phyloP scores from a whole-genome alignment of 1,140 invertebrate genomes.

The Cotesia glomerata region DNA sequence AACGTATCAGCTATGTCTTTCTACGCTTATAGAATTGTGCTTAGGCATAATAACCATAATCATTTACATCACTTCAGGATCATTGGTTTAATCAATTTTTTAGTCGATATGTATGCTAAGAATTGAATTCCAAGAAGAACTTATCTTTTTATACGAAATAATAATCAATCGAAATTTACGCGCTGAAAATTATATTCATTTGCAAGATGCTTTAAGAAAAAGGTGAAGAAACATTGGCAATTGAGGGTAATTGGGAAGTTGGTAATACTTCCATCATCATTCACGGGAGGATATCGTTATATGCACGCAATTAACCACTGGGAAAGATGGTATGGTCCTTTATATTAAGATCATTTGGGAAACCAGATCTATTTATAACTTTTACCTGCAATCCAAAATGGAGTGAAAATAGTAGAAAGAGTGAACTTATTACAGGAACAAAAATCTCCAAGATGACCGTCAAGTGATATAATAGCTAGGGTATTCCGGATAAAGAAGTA shows the following conservation, averaged over 20 bases:
- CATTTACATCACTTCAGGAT: neutral
- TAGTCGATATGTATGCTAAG: no score
- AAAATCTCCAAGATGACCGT: slow-evolving; percentile 46
- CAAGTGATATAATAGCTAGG: slow-evolving; percentile 57
- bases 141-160: slow-evolving; percentile 45
- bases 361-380: slow-evolving; percentile 50
- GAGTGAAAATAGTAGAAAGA: slow-evolving; percentile 55
- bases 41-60: neutral
- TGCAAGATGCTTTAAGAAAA: neutral
- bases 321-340: slow-evolving; percentile 58
- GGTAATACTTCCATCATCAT: slow-evolving; percentile 54
- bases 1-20: neutral
- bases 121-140: slow-evolving; percentile 41
- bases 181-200: neutral
- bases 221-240: slow-evolving; percentile 34
- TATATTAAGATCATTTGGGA: slow-evolving; percentile 52
- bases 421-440: slow-evolving; percentile 44
- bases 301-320: slow-evolving; percentile 58
- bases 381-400: slow-evolving; percentile 34
- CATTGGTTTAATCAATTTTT: no score
- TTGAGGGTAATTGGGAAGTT: slow-evolving; percentile 38
- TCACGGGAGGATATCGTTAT: slow-evolving; percentile 51
- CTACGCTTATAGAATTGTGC: neutral
- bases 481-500: slow-evolving; percentile 62
- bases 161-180: slow-evolving; percentile 34